Evolutionary conservation across 2,113 vertebrate genomes (phyloP).

Genomic region (Eubucco bourcierii): DNA sequence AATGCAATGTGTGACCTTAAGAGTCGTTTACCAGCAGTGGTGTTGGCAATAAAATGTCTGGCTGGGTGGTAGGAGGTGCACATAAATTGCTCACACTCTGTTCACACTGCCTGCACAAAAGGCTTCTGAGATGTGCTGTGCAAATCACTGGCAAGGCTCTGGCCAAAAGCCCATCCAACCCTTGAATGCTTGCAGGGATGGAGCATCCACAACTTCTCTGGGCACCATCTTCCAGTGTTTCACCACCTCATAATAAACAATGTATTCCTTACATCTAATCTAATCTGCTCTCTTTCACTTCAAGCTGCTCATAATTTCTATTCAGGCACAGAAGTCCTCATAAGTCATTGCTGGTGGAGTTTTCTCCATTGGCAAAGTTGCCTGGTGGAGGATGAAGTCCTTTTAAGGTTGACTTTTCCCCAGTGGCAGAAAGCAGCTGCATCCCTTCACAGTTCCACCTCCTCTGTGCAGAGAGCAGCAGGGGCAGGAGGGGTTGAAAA

Average conservation of each 20-base stretch:
- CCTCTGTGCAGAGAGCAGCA: not conserved
- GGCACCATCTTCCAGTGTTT: no score
- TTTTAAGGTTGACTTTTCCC: not conserved
- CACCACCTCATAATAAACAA: no score
- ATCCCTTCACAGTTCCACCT: not conserved
- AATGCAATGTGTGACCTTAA: constrained; percentile 38
- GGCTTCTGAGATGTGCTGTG: not conserved
- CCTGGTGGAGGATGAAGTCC: not conserved
- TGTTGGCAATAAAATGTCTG: not conserved
- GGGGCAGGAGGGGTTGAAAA: not conserved
- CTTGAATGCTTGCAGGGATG: not conserved
- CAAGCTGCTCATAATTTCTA: not conserved
- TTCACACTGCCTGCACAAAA: not conserved
- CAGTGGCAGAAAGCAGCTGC: not conserved
- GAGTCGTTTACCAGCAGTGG: not conserved
- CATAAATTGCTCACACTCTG: not conserved
- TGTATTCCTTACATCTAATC: no score
- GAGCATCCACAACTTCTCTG: no score
- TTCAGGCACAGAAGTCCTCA: not conserved
- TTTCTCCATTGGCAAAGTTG: not conserved
- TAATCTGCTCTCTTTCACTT: no score
- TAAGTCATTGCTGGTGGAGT: not conserved
- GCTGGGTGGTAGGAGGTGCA: not conserved
- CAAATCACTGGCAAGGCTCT: not conserved
- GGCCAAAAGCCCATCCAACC: not conserved